Evolutionary conservation across 2,888 invertebrate species (phyloP), one percentile per base, ranked within the genome.

Genomic region (Pandemis cinnamomeana): DNA sequence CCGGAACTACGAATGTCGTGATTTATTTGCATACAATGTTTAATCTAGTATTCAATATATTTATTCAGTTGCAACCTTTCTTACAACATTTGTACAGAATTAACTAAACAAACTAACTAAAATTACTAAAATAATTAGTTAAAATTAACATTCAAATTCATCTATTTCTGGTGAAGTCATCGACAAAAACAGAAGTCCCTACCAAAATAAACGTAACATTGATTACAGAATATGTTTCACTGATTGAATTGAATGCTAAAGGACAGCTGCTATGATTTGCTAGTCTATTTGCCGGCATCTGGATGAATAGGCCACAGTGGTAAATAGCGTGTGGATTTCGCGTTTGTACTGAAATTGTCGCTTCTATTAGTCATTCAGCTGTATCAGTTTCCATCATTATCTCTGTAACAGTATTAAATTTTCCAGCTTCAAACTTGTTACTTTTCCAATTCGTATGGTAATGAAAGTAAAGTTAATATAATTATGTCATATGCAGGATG

Each of bases 1-100:
- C 71, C 8, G 66, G 67, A 78, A 71, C 62, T 68, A 77, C 67
- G 44, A 71, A 76, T 58, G 67, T 55, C 36, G 62, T 70, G 69
- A 73, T 72, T 69, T 72, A 64, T 64, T 68, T 46, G 41, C 62
- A 62, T 48, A 48, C 8, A 46, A 36, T 36, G 2, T 36, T 36
- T 36, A 36, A 36, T 36, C 20, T 2, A 36, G 4, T 4, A 36
- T 36, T 36, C 27, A 36, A 4, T 36, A 36, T 36, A 20, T 36
- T 4, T 36, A 36, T 36, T 36, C 27, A 36, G 4, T 36, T 20
- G 20, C 27, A 36, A 36, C 27, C 2, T 36, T 36, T 2, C 27
- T 2, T 36, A 36, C 27, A 36, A 36, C 0, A 4, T 36, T 36
- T 36, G 2, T 36, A 4, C 27, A 36, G 27, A 36, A 36, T 36